Base-by-base conservation (phyloP, 2,797 vertebrate genomes). In the Tamandua tetradactyla region DNA sequence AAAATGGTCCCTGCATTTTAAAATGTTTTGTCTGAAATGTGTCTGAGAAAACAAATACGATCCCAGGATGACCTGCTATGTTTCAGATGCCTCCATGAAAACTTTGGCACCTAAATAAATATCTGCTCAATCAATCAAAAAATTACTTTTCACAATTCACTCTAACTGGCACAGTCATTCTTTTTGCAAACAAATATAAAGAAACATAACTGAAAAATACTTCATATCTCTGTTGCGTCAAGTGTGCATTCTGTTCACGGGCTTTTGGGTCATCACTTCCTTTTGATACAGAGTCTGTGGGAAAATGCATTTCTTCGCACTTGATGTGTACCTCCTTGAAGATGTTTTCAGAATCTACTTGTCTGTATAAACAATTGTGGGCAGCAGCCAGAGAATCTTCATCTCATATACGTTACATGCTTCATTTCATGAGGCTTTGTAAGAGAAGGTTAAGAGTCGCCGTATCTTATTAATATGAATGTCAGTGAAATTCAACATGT, bases 391-490 rank as follows among this genome's bases (percentile, higher is more conserved):
- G 40, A n/a, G 47, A 52, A 15, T 18, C 30, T 42, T 17, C 22
- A 2, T 40, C 40, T 72, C 3, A 0, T 25, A 1, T 37, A 5
- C 6, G 9, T 15, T 44, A 20, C 0, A 0, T 27, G 3, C 40
- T 40, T 49, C 3, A 9, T 61, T 44, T 35, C 68, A 2, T 0
- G 17, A 49, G n/a, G 23, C 20, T 30, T 87, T 15, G 5, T 30
- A 20, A 25, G 32, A 40, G 32, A 37, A 64, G 5, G 5, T 15
- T 44, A n/a, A 13, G 35, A 59, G 35, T 35, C 35, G 14, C 37
- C 7, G 0, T 11, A 12, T 35, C 55, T 20, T 47, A 3, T 10
- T 37, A 4, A 15, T 22, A 12, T 1, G 0, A 57, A 3, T 15
- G 15, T 64, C 32, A 23, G 4, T 32, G 23, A 78, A 71, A 47